These are phyloP conservation scores for Heliconius melpomene DNA, from an alignment of 1,140 invertebrate species.

Conservation along the genomic window DNA sequence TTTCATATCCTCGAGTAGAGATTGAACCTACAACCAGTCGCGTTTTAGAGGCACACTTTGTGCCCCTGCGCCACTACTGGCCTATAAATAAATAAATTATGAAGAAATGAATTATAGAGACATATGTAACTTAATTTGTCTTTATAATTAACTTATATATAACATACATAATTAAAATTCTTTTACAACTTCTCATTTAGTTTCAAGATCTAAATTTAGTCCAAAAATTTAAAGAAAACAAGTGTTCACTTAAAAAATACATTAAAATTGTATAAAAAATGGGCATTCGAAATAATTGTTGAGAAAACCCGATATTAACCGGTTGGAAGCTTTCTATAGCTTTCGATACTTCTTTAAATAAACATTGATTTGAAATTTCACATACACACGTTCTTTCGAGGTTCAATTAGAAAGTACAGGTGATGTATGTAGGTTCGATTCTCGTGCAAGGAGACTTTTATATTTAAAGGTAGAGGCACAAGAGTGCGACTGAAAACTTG, in stretches of 20 bases:
- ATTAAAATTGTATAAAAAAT: background rate
- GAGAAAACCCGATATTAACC: background rate
- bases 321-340: background rate
- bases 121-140: no score
- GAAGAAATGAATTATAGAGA: no score
- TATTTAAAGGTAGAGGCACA: background rate
- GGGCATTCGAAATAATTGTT: background rate
- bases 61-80: no score
- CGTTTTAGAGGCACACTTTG: no score
- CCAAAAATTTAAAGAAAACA: background rate
- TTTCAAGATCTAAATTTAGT: background rate
- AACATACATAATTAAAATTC: no score
- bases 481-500: no score
- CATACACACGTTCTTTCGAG: background rate
- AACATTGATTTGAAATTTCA: constrained; percentile 6
- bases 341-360: constrained; percentile 1
- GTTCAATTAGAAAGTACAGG: no score
- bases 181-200: background rate
- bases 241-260: background rate
- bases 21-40: no score
- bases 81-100: no score
- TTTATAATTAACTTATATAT: no score
- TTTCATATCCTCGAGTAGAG: no score
- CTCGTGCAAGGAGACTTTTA: background rate
- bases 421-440: background rate